Base-by-base conservation (phyloP, 2,113 vertebrate species). In the Urocolius indicus region DNA sequence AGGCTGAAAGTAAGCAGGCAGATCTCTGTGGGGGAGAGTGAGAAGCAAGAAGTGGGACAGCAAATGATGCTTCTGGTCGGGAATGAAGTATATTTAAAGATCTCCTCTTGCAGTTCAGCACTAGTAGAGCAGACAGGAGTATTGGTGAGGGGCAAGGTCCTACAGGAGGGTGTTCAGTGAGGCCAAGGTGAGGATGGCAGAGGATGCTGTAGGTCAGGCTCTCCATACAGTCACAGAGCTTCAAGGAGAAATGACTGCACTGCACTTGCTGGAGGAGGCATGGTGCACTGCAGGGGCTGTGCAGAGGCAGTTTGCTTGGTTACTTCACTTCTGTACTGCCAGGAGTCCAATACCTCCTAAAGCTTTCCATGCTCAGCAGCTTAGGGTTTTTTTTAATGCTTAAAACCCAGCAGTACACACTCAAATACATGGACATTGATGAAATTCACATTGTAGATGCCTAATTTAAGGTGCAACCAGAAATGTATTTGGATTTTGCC, bases 21-120 rank as follows among this genome's bases (percentile, higher is more conserved):
- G 58, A 9, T 11, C 21, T 22, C 0, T 0, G 55, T 6, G 2
- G 27, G 41, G 23, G 38, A 4, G 2, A 41, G 13, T 3, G 43
- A 61, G 78, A 32, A 45, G 43, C 7, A 9, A 6, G 62, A 13
- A 16, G 13, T 10, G 38, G 59, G 36, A 12, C 5, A 4, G 45
- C 1, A 2, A 19, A 13, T 29, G 41, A n/a, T 23, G 6, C 11
- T n/a, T 32, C 34, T 38, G 57, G 22, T 51, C 41, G 43, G 68
- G 61, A 23, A 16, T 2, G 17, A 63, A 23, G 34, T 4, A 26
- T 14, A 15, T 30, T 66, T 51, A 7, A 8, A 14, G 27, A 23
- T 36, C 30, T 49, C 27, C 34, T 30, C 48, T 26, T 21, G 58
- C 30, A 24, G 32, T 10, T 46, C 69, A 63, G 88, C 65, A 48